Base-by-base conservation (phyloP, 2,888 invertebrate species). In the Xestobium rufovillosum region DNA sequence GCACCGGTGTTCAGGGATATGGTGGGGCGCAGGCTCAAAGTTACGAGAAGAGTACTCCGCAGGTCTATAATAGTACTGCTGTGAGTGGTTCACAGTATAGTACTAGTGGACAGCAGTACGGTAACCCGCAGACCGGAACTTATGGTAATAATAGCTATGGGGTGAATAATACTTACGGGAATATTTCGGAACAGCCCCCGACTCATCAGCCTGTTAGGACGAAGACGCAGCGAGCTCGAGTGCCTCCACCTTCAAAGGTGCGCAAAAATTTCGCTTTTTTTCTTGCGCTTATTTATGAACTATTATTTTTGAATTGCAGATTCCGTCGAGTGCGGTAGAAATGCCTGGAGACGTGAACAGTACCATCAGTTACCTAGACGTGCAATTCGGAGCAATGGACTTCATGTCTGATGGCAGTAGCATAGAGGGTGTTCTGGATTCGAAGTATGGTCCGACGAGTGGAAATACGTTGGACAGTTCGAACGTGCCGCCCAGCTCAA, bases 251-350 rank as follows among this genome's bases (percentile, higher is more conserved):
- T 3, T 87, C 87, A 26, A 89, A 86, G 72, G 83, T 82, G 64
- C 54, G 38, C n/a, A n/a, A n/a, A n/a, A n/a, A n/a, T n/a, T n/a
- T n/a, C n/a, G n/a, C n/a, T 25, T 34, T 26, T 13, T 17, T 26
- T 25, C 14, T 13, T 15, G 8, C 26, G 8, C 26, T 11, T n/a
- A 23, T 23, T 9, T n/a, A n/a, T 23, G 8, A 8, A n/a, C n/a
- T n/a, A n/a, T n/a, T n/a, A n/a, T n/a, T n/a, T n/a, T n/a, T n/a
- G 25, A 30, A 16, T 59, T 66, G 4, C 65, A 91, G 83, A 96
- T 96, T 57, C 95, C 94, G 26, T 76, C 88, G 34, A 83, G 83
- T 38, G 94, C 95, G 13, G 95, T 96, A 25, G 95, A 95, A 69
- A 95, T 95, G 95, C 95, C 95, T 1, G 92, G 88, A 44, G 90